phyloP scores from a whole-genome alignment of 2,888 invertebrate genomes.

The Neoaliturus tenellus region DNA sequence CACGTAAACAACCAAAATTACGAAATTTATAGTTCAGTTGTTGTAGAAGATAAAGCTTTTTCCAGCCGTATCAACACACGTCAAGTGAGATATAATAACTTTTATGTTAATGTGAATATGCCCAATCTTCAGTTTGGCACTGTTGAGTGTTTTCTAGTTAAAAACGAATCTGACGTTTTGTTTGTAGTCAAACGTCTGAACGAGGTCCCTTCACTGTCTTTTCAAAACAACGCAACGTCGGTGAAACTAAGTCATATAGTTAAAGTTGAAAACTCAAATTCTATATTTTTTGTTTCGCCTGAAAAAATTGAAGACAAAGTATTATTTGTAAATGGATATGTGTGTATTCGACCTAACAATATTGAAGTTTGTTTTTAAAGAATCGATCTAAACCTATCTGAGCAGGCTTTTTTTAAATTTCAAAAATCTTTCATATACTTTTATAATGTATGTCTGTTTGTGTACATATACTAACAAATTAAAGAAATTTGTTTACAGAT shows the following conservation, averaged over 20 bases:
- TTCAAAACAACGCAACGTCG: neutral
- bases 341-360: neutral
- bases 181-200: neutral
- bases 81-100: neutral
- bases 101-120: neutral
- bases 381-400: neutral
- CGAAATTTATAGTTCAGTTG: neutral
- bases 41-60: neutral
- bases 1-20: neutral
- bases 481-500: neutral
- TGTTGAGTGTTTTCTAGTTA: neutral
- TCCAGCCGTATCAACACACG: neutral
- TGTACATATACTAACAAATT: neutral
- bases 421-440: neutral
- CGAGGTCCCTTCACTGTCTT: neutral
- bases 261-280: neutral
- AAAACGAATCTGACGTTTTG: neutral
- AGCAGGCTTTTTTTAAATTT: neutral
- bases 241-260: neutral
- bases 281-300: neutral
- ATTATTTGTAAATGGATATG: neutral
- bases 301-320: neutral
- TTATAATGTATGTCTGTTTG: neutral
- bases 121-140: neutral
- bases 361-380: neutral